Evolutionary conservation across 2,888 invertebrate genomes (phyloP), one percentile per base, ranked within the genome.

Genomic region (Drosophila kanekoi): DNA sequence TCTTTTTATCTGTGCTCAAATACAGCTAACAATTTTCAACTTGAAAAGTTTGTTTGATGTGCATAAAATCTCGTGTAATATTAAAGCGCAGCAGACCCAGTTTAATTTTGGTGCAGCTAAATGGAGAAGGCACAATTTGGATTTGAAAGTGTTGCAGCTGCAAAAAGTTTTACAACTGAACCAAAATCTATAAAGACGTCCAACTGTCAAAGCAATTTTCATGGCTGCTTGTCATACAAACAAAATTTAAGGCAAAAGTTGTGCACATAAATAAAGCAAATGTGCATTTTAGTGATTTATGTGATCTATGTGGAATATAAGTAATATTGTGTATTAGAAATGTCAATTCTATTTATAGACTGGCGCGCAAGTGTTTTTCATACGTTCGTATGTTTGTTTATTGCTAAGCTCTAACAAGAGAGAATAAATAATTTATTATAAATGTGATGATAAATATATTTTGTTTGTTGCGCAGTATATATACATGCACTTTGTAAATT

Each of bases 181-280:
- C 54, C 45, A 65, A 60, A 79, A 79, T 52, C 52, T 76, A 70
- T 73, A 65, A 54, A 73, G 77, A 80, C 83, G 60, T 67, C 23
- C 68, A 58, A 74, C 68, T 83, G 86, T 81, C 86, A 77, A 56
- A 68, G 59, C 53, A 51, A 74, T 77, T 74, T 58, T 63, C 68
- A 65, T 41, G 62, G 49, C 60, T 75, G 73, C 73, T 68, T 47
- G 71, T 77, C 86, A 73, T 58, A 63, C 51, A 52, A n/a, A 48
- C 23, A 47, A 44, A 54, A 62, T 14, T 73, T 51, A 44, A 28
- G 13, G 41, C 67, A 58, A 74, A 69, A 57, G 14, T 63, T 59
- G 47, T 41, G 48, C 47, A 41, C 44, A 35, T 43, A 53, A 40
- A 40, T 64, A 53, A 53, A 41, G 28, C 41, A 48, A 48, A 48